Percentiles rank a stretch among this genome's conserved stretches.
Evolutionary conservation across 2,113 vertebrate genomes (phyloP).

Genomic region (Hippocampus guttulatus): DNA sequence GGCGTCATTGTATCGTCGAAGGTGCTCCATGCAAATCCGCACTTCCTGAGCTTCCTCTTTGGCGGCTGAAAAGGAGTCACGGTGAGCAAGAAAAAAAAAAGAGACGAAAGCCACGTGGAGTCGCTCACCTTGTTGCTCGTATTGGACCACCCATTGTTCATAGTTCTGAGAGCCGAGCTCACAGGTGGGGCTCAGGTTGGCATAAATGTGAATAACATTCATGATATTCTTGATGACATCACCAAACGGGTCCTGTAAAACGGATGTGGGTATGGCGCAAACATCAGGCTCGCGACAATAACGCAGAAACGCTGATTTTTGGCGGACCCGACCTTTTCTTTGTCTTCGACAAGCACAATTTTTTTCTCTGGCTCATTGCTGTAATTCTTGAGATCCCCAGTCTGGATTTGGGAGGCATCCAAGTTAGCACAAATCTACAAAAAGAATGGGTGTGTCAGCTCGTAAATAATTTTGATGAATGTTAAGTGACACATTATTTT

Average conservation of each 20-base stretch:
- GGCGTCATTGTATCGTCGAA: conserved; percentile 89
- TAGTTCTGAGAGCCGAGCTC: conserved; percentile 89
- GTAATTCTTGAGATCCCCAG: conserved; percentile 66
- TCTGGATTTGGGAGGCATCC: conserved; percentile 88
- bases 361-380: conserved; percentile 80
- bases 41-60: conserved; percentile 80
- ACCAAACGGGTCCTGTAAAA: conserved; percentile 85
- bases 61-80: conserved; percentile 71
- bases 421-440: conserved; percentile 91
- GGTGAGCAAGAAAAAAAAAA: not conserved
- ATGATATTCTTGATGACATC: conserved; percentile 84
- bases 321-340: conserved; percentile 69
- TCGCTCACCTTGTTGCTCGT: conserved; percentile 78
- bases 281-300: not conserved
- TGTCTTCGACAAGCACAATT: conserved; percentile 75
- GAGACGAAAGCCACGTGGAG: not conserved
- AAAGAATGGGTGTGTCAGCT: conserved; percentile 4
- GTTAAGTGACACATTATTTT: not conserved
- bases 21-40: conserved; percentile 84
- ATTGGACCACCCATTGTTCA: conserved; percentile 88
- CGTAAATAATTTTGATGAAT: not conserved
- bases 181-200: conserved; percentile 70
- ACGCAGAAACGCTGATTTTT: not conserved
- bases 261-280: not conserved
- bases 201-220: conserved; percentile 81